Conservation (phyloP, 2,113 vertebrate genomes). For the Channa argus region DNA sequence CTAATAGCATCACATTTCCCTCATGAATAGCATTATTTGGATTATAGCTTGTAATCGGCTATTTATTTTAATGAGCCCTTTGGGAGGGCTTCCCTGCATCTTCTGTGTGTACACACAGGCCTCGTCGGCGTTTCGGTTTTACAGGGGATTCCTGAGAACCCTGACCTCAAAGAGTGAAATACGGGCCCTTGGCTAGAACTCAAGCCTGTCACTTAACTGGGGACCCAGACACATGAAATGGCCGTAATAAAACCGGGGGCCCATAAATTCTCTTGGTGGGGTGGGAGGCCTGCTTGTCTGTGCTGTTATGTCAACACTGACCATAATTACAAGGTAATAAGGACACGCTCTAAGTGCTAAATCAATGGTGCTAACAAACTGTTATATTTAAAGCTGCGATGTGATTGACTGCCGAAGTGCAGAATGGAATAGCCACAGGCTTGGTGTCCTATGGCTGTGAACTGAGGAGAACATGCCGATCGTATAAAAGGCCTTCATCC, state of each 20-base stretch:
- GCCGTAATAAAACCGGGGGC: slow-evolving; percentile 82
- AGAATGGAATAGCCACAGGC: slow-evolving; percentile 78
- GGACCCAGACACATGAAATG: slow-evolving; percentile 81
- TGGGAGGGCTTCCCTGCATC: slow-evolving; percentile 74
- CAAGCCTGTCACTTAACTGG: slow-evolving; percentile 78
- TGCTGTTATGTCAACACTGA: slow-evolving; percentile 85
- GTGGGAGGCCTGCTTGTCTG: slow-evolving; percentile 80
- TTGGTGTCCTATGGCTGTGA: slow-evolving; percentile 78
- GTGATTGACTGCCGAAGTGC: slow-evolving; percentile 83
- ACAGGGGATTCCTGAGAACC: slow-evolving; percentile 77
- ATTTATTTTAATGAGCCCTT: slow-evolving; percentile 77
- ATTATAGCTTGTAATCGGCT: slow-evolving; percentile 74
- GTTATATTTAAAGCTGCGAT: slow-evolving; percentile 82
- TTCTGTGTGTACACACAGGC: slow-evolving; percentile 27
- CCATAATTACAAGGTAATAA: slow-evolving; percentile 87
- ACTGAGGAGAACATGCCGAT: slow-evolving; percentile 81
- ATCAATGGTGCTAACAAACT: slow-evolving; percentile 88
- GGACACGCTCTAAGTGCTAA: slow-evolving; percentile 86
- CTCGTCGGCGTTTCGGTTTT: slow-evolving; percentile 61
- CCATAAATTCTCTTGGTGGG: slow-evolving; percentile 83
- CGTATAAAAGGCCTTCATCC: slow-evolving; percentile 80
- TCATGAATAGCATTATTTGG: slow-evolving; percentile 72
- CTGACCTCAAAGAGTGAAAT: slow-evolving; percentile 84
- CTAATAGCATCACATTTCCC: slow-evolving; percentile 53
- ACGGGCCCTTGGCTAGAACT: slow-evolving; percentile 82